A percentile compares a stretch with the other conserved stretches of the same genome.
phyloP scores from a whole-genome alignment of 1,140 invertebrate species.

The Heliconius eleuchia region DNA sequence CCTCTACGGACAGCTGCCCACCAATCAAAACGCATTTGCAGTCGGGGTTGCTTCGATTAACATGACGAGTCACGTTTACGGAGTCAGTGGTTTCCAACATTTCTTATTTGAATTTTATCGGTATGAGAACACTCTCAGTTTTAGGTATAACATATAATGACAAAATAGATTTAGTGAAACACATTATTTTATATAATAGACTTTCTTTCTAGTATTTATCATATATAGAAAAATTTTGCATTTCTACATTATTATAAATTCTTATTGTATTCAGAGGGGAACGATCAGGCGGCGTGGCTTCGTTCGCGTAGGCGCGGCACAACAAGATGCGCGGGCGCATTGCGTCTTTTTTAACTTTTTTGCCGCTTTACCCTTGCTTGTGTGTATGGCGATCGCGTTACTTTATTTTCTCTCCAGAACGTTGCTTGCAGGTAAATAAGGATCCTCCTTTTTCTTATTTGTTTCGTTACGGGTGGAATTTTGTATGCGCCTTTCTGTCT shows the following conservation, averaged over 20 bases:
- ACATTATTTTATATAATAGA: too few relatives aligned
- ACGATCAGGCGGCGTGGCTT: slow-evolving; percentile 33
- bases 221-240: background rate
- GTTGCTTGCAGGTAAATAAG: slow-evolving; percentile 70
- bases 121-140: background rate
- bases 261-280: slow-evolving; percentile 20
- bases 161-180: background rate
- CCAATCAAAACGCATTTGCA: slow-evolving; percentile 72
- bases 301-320: slow-evolving; percentile 35
- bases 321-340: slow-evolving; percentile 47
- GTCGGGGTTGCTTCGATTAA: slow-evolving; percentile 61
- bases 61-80: slow-evolving; percentile 61
- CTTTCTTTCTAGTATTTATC: too few relatives aligned
- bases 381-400: slow-evolving; percentile 59
- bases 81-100: slow-evolving; percentile 49
- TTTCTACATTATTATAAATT: background rate
- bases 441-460: slow-evolving; percentile 68
- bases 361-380: slow-evolving; percentile 69
- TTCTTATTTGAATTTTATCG: slow-evolving; percentile 21
- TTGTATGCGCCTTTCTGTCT: slow-evolving; percentile 43
- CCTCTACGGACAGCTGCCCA: slow-evolving; percentile 68
- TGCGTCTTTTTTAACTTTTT: slow-evolving; percentile 66
- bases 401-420: slow-evolving; percentile 59
- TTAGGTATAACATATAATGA: background rate
- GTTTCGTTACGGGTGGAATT: slow-evolving; percentile 58